Evolutionary conservation across 2,797 vertebrate species (phyloP).

Genomic region (Austrolebias charrua): DNA sequence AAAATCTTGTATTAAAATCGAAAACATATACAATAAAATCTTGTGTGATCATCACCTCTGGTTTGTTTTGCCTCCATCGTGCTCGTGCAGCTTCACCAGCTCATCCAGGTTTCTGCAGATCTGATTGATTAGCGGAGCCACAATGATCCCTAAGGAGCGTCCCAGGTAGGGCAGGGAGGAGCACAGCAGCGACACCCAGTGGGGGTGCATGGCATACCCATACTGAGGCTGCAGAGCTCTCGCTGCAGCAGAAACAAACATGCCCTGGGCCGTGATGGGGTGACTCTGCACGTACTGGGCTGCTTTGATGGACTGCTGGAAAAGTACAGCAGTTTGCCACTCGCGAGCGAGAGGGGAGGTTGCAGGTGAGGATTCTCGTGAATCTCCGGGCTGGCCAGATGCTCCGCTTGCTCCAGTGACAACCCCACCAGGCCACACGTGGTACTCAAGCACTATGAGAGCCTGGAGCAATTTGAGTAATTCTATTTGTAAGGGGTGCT

Average conservation of each 20-base stretch:
- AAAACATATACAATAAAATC: neutral
- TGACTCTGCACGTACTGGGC: conserved; percentile 88
- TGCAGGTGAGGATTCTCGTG: conserved; percentile 60
- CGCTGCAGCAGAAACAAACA: conserved; percentile 93
- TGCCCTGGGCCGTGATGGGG: conserved; percentile 92
- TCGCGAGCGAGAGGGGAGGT: conserved; percentile 86
- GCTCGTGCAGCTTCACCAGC: conserved; percentile 90
- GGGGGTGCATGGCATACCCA: conserved; percentile 92
- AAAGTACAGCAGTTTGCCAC: conserved; percentile 90
- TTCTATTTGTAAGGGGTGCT: conserved; percentile 93
- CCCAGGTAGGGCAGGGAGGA: conserved; percentile 90
- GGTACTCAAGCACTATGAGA: conserved; percentile 90
- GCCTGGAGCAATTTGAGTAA: conserved; percentile 92
- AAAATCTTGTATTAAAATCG: neutral
- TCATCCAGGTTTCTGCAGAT: conserved; percentile 97
- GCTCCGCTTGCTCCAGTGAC: conserved; percentile 33
- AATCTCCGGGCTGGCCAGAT: conserved; percentile 70
- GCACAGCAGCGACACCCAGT: conserved; percentile 92
- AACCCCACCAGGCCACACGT: conserved; percentile 71
- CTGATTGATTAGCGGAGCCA: conserved; percentile 89
- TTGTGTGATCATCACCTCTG: conserved; percentile 77
- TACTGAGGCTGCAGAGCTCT: conserved; percentile 90
- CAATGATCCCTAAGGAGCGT: conserved; percentile 91
- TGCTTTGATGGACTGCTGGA: conserved; percentile 93
- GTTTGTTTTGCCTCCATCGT: conserved; percentile 82